phyloP scores from a whole-genome alignment of 2,888 invertebrate species.

The Nipponacmea schrenckii region DNA sequence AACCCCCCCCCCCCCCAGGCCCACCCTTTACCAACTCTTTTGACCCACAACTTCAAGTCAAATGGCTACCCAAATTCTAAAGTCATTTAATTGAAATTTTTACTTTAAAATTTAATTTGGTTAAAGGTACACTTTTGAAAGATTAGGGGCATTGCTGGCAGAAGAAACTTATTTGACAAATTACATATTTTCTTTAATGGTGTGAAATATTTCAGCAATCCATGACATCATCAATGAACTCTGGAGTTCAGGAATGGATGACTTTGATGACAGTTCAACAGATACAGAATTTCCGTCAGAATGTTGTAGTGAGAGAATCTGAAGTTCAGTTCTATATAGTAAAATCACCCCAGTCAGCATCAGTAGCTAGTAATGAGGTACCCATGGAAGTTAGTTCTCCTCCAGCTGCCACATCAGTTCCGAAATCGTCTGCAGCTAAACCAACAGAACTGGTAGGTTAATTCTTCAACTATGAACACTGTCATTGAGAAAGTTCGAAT shows the following conservation, averaged over 20 bases:
- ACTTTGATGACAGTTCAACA: constrained; percentile 52
- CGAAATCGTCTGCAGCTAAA: neutral
- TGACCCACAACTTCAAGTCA: too few relatives aligned
- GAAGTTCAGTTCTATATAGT: constrained; percentile 51
- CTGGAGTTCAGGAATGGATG: constrained; percentile 68
- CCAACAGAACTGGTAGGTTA: neutral
- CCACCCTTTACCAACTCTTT: too few relatives aligned
- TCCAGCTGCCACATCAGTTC: neutral
- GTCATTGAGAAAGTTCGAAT: too few relatives aligned
- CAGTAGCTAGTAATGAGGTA: constrained; percentile 20
- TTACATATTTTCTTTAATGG: too few relatives aligned
- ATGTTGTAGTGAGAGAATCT: constrained; percentile 43
- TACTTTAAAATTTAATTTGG: too few relatives aligned
- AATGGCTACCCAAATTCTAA: too few relatives aligned
- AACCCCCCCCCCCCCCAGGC: too few relatives aligned
- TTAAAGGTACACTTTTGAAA: too few relatives aligned
- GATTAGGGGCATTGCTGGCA: too few relatives aligned
- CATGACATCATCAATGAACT: constrained; percentile 65
- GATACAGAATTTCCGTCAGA: constrained; percentile 46
- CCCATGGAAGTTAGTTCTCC: constrained; percentile 42
- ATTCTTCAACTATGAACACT: neutral
- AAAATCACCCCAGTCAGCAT: constrained; percentile 22
- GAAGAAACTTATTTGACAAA: too few relatives aligned
- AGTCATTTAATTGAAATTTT: too few relatives aligned
- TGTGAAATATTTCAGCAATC: constrained; percentile 49